A percentile compares a stretch with the other conserved stretches of the same genome.
Conservation (phyloP, 2,888 invertebrate species). For the Drosophila meridiana region DNA sequence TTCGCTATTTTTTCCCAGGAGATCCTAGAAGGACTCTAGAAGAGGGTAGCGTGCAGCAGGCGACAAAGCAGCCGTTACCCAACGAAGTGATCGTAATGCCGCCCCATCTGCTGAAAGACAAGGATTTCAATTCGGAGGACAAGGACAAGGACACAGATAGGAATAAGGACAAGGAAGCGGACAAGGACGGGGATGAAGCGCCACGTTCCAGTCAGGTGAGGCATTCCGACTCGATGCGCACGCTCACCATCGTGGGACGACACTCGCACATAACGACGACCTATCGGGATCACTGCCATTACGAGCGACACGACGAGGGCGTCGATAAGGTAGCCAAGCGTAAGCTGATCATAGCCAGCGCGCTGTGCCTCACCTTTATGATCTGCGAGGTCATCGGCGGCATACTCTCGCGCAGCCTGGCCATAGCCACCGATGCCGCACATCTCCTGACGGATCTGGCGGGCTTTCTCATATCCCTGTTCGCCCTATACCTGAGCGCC, state of each 20-base stretch:
- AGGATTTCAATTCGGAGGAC: background rate
- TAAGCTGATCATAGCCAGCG: constrained; percentile 61
- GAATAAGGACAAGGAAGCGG: background rate
- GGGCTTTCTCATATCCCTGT: constrained; percentile 64
- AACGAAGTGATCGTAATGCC: background rate
- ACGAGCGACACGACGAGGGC: constrained; percentile 5
- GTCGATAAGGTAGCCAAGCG: constrained; percentile 48
- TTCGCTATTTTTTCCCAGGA: background rate
- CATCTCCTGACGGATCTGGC: constrained; percentile 66
- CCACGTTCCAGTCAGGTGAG: background rate
- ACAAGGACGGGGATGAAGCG: background rate
- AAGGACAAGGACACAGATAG: background rate
- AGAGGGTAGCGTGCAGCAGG: no score
- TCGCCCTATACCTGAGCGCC: constrained; percentile 48
- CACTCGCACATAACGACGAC: constrained; percentile 43
- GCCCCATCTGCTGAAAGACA: background rate
- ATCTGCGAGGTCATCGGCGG: constrained; percentile 59
- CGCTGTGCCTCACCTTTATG: constrained; percentile 58
- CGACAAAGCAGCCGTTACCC: background rate
- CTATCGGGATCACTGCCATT: constrained; percentile 57
- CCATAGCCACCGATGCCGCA: constrained; percentile 72
- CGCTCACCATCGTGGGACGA: constrained; percentile 55
- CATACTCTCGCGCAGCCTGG: constrained; percentile 57
- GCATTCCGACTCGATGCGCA: constrained; percentile 49
- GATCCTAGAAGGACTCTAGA: background rate